Evolutionary conservation across 2,797 vertebrate species (phyloP).

Genomic region (Erethizon dorsatum): DNA sequence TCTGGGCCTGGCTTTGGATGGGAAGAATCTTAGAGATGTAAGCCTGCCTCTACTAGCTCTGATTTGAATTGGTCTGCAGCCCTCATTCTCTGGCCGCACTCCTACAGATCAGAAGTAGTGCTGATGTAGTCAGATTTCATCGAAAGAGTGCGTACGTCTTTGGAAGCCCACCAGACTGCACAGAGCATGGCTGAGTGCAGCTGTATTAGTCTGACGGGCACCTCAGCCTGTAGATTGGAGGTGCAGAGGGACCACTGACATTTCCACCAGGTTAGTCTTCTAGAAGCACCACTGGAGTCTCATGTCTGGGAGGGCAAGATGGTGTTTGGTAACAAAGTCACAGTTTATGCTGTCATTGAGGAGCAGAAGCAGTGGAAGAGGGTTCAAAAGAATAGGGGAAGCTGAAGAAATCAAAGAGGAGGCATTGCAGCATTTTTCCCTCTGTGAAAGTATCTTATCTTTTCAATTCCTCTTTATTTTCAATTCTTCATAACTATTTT

Average conservation of each 20-base stretch:
- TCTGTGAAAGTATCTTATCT: background rate
- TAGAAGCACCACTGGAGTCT: background rate
- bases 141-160: background rate
- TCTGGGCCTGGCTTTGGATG: background rate
- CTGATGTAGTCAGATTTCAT: background rate
- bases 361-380: background rate
- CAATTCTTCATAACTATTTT: background rate
- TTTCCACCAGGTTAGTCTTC: slow-evolving; percentile 29
- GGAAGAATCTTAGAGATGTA: background rate
- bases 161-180: background rate
- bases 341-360: slow-evolving; percentile 13
- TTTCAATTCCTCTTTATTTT: slow-evolving; percentile 53
- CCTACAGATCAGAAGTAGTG: background rate
- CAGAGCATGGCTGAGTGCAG: background rate
- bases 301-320: background rate
- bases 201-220: slow-evolving; percentile 10
- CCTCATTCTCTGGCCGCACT: background rate
- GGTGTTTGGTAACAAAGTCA: background rate
- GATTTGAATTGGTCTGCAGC: background rate
- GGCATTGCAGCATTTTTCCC: background rate
- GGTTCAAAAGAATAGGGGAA: background rate
- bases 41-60: background rate
- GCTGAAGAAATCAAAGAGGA: background rate
- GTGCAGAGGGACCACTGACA: background rate
- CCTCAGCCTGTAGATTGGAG: background rate